Evolutionary conservation across 1,140 invertebrate genomes (phyloP).

Genomic region (Drosophila truncata): DNA sequence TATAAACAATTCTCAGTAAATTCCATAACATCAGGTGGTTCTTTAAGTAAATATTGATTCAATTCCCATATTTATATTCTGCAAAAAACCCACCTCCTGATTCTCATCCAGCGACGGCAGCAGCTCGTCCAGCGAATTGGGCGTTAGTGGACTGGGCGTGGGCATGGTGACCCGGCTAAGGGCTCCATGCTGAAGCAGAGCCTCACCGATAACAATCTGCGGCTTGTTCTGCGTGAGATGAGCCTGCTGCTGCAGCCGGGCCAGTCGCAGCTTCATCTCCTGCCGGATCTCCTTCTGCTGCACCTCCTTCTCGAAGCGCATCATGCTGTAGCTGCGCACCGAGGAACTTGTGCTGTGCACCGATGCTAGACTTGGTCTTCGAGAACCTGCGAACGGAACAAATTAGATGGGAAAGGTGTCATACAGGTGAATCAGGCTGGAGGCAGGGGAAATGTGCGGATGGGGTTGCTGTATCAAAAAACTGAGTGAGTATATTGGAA

Average conservation of each 20-base stretch:
- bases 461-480: slow-evolving; percentile 44
- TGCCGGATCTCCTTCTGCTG: slow-evolving; percentile 91
- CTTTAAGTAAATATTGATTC: no score
- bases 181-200: slow-evolving; percentile 66
- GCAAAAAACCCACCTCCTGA: slow-evolving; percentile 87
- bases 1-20: no score
- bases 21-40: no score
- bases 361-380: slow-evolving; percentile 92
- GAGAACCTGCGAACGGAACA: slow-evolving; percentile 88
- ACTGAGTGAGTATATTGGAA: slow-evolving; percentile 42
- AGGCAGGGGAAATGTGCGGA: neutral
- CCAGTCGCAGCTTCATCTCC: slow-evolving; percentile 90
- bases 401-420: neutral
- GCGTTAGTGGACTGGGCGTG: slow-evolving; percentile 90
- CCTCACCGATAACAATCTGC: slow-evolving; percentile 83
- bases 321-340: slow-evolving; percentile 91
- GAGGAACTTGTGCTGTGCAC: slow-evolving; percentile 92
- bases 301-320: slow-evolving; percentile 90
- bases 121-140: slow-evolving; percentile 92
- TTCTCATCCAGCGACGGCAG: slow-evolving; percentile 91
- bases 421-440: neutral
- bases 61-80: no score
- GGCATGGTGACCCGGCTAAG: slow-evolving; percentile 85
- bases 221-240: slow-evolving; percentile 80
- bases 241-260: slow-evolving; percentile 86